A percentile compares a stretch with the other conserved stretches of the same genome.
phyloP scores from a whole-genome alignment of 2,797 vertebrate species.

The Thripadectes ignobilis region DNA sequence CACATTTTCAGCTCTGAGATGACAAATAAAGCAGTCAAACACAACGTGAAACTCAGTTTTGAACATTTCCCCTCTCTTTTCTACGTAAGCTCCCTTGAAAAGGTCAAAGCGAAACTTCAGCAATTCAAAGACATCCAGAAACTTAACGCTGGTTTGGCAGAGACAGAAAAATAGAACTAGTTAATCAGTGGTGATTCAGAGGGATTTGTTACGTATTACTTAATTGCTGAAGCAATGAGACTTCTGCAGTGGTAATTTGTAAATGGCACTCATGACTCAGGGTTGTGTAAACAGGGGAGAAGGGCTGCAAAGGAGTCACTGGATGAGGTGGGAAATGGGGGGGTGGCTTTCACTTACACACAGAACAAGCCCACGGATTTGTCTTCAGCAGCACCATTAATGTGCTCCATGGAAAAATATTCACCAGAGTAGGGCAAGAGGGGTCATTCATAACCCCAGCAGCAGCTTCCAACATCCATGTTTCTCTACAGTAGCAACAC shows the following conservation, averaged over 20 bases:
- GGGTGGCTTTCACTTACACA: neutral
- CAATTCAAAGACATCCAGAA: neutral
- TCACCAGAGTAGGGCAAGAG: neutral
- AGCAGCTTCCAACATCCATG: neutral
- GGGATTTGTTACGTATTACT: neutral
- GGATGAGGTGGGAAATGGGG: neutral
- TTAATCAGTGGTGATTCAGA: neutral
- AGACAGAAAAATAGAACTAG: rapidly evolving
- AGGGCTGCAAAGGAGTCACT: rapidly evolving
- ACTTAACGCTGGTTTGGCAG: neutral
- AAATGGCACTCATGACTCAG: neutral
- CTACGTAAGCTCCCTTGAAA: neutral
- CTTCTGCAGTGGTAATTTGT: neutral
- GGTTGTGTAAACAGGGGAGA: rapidly evolving
- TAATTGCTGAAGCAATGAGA: neutral
- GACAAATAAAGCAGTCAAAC: neutral
- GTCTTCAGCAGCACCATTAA: neutral
- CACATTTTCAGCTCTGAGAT: neutral
- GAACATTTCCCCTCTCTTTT: neutral
- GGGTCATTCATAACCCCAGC: neutral
- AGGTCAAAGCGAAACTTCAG: conserved; percentile 3
- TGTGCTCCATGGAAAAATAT: neutral
- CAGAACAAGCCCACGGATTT: neutral
- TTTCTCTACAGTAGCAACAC: neutral
- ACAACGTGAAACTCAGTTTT: neutral